Conservation (phyloP, 2,113 vertebrate species). For the Phyllostomus hastatus region DNA sequence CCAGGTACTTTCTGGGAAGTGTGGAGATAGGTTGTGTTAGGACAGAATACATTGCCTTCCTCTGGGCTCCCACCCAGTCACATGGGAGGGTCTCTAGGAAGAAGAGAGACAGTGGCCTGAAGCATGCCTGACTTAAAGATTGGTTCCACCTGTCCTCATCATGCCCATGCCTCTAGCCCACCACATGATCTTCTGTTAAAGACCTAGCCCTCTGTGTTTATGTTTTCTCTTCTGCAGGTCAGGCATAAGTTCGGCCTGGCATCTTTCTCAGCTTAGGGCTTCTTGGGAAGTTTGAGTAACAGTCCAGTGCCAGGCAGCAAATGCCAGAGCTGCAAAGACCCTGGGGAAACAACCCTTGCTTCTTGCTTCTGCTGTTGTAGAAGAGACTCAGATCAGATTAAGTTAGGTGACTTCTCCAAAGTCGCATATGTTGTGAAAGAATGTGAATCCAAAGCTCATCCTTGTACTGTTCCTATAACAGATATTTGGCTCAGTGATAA, state of each 20-base stretch:
- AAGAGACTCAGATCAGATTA: background rate
- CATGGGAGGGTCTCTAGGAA: background rate
- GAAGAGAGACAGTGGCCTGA: background rate
- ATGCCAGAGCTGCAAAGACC: background rate
- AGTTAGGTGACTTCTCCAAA: background rate
- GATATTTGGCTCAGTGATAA: background rate
- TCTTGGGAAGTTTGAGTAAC: background rate
- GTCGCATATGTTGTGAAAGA: background rate
- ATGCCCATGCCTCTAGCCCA: background rate
- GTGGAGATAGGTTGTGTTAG: background rate
- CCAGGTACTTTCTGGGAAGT: background rate
- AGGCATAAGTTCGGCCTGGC: background rate
- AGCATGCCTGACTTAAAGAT: background rate
- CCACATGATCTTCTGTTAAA: background rate
- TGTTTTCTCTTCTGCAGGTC: background rate
- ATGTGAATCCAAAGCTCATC: background rate
- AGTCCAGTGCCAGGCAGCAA: background rate
- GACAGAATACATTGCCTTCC: background rate
- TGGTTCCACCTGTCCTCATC: background rate
- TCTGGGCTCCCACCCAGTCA: background rate
- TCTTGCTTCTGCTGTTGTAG: background rate
- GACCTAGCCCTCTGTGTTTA: background rate
- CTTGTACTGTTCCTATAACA: background rate
- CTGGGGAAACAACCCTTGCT: background rate
- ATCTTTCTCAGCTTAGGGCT: background rate